Evolutionary conservation across 1,140 invertebrate genomes (phyloP), one percentile per base, ranked within the genome.

Genomic region (Cotesia chilonis): DNA sequence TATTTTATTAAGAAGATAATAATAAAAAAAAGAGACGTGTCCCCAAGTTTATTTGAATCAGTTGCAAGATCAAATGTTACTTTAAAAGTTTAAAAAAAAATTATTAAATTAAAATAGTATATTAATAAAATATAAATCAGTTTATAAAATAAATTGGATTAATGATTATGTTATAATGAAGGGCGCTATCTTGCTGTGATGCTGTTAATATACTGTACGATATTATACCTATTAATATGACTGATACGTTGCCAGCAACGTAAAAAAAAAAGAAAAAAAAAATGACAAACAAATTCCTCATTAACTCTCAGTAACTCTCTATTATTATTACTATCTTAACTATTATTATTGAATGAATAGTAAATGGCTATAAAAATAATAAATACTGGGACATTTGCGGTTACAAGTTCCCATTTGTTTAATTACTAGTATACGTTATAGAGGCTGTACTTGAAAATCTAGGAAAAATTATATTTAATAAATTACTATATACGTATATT

Each of bases 151-250:
- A 41, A 51, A 57, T n/a, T 28, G 54, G 14, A 57, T 72, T 41
- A 72, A 54, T 72, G 77, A 85, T 83, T 79, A 79, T 78, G 77
- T 82, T 80, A 83, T 79, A 82, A 82, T 82, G 82, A 85, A 83
- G 74, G 82, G 84, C 84, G 84, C 84, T 87, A 86, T 85, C 80
- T 82, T 87, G 84, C 85, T 87, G 85, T 87, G 85, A 87, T 86
- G 85, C 83, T 86, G 83, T 72, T 75, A 84, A 84, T 84, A 85
- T 85, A 84, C 77, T 81, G 81, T 82, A 82, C 73, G 78, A 71
- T 75, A 82, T 82, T 75, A 75, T 47, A 47, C 41, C 47, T 70
- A 75, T 75, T 75, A 59, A 72, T 66, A 75, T 47, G 59, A 75
- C 70, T 71, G 70, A 72, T 54, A 72, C 64, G 52, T 65, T 65